Percentiles rank a stretch among this genome's conserved stretches.
Evolutionary conservation across 2,113 vertebrate genomes (phyloP).

Genomic region (Pimephales promelas): DNA sequence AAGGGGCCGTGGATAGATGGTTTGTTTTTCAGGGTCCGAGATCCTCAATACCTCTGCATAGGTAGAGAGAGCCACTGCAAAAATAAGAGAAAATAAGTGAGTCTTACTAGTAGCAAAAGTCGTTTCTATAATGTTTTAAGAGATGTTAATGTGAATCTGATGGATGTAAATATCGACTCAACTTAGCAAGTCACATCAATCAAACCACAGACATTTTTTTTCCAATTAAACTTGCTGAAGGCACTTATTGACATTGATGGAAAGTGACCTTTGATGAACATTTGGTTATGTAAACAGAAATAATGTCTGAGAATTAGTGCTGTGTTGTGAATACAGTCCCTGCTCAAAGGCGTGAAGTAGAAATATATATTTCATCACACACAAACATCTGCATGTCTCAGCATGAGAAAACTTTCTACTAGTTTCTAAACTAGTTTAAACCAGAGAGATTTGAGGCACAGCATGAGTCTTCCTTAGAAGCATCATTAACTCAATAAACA

Average conservation of each 20-base stretch:
- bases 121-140: background rate
- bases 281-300: background rate
- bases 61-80: constrained; percentile 39
- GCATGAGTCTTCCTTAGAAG: background rate
- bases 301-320: background rate
- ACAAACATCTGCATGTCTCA: background rate
- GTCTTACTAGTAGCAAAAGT: background rate
- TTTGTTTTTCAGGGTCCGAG: background rate
- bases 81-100: background rate
- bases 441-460: background rate
- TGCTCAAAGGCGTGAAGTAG: too few species aligned
- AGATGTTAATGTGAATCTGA: background rate
- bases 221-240: background rate
- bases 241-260: background rate
- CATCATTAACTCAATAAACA: background rate
- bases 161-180: background rate
- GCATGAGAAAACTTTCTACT: background rate
- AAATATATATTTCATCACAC: too few species aligned
- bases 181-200: background rate
- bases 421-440: too few species aligned
- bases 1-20: constrained; percentile 8
- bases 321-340: background rate
- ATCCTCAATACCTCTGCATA: constrained; percentile 38
- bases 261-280: constrained; percentile 1
- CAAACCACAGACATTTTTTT: background rate